Percentiles rank a stretch among this genome's conserved stretches.
phyloP scores from a whole-genome alignment of 1,140 invertebrate species.

The Nephotettix cincticeps region DNA sequence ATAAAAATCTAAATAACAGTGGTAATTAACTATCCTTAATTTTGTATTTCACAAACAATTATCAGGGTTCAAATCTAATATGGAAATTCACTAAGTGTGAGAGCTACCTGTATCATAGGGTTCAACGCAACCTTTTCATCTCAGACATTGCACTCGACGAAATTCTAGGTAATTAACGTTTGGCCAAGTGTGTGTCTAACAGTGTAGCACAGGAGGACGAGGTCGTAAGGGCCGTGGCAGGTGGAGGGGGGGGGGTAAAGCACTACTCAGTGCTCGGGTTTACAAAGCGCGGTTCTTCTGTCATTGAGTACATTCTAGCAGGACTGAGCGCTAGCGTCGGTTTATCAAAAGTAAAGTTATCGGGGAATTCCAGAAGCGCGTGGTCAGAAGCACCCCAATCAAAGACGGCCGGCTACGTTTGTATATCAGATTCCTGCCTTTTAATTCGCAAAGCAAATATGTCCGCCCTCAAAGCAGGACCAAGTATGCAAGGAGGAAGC shows the following conservation, averaged over 20 bases:
- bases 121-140: too few relatives aligned
- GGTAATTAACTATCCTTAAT: too few relatives aligned
- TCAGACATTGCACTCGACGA: too few relatives aligned
- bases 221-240: too few relatives aligned
- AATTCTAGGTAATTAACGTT: too few relatives aligned
- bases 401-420: not conserved
- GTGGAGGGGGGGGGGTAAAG: not conserved
- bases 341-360: conserved; percentile 6
- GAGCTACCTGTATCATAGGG: too few relatives aligned
- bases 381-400: not conserved
- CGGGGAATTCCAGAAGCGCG: not conserved
- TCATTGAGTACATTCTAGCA: conserved; percentile 1
- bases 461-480: not conserved
- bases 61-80: too few relatives aligned
- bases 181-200: too few relatives aligned
- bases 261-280: not conserved
- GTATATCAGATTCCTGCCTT: conserved; percentile 7
- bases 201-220: too few relatives aligned
- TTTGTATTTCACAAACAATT: too few relatives aligned
- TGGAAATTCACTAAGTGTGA: too few relatives aligned
- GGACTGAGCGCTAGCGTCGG: not conserved
- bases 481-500: not conserved
- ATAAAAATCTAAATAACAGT: too few relatives aligned
- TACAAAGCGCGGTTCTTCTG: not conserved
- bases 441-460: conserved; percentile 9